A percentile compares a stretch with the other conserved stretches of the same genome.
Conservation (phyloP, 2,888 invertebrate species). For the Drosophila koepferae region DNA sequence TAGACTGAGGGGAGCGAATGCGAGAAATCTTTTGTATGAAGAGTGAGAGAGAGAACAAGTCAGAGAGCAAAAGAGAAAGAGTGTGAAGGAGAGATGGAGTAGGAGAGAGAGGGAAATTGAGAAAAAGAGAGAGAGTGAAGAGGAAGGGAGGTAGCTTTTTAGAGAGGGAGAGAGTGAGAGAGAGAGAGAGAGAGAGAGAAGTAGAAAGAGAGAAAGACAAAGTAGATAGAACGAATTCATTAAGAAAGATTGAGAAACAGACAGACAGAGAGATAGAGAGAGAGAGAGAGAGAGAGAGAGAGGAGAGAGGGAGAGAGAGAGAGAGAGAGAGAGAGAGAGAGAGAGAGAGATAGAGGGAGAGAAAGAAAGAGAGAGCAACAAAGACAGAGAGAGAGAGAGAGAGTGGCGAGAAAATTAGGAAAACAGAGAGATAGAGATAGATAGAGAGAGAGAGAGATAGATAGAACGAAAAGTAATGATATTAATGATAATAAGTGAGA, state of each 20-base stretch:
- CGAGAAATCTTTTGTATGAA: neutral
- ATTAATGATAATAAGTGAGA: neutral
- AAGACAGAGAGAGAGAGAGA: neutral
- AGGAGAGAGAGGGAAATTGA: neutral
- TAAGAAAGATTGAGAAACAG: no score
- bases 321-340: neutral
- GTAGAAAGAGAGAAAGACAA: neutral
- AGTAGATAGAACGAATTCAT: no score
- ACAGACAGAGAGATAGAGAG: no score
- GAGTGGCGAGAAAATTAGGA: no score
- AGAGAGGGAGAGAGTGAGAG: neutral
- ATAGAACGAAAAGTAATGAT: no score
- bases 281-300: neutral
- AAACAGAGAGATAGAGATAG: neutral
- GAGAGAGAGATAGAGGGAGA: neutral
- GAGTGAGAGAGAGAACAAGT: neutral
- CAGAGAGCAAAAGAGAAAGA: neutral
- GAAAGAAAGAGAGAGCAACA: no score
- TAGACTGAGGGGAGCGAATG: neutral
- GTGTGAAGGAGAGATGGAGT: neutral
- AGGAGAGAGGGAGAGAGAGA: neutral
- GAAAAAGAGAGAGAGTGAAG: neutral
- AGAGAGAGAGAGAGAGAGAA: no score
- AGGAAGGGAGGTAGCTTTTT: neutral
- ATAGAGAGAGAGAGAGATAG: neutral